Conservation (phyloP, 1,140 invertebrate genomes). For the Belonocnema kinseyi region DNA sequence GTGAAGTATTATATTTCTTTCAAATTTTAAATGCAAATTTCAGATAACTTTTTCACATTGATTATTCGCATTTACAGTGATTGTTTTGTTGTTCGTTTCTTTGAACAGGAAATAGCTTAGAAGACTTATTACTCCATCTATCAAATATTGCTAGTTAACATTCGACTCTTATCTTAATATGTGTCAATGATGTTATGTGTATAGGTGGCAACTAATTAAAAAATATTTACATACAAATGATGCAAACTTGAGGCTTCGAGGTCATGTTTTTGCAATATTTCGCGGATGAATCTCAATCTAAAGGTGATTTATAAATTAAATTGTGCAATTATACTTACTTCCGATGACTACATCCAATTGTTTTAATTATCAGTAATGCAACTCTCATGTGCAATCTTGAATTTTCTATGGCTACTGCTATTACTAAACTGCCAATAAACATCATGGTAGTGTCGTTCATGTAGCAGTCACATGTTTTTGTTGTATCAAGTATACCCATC, state of each 20-base stretch:
- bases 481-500: constrained; percentile 77
- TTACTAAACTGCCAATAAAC: constrained; percentile 78
- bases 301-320: constrained; percentile 17
- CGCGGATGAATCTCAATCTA: background rate
- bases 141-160: no score
- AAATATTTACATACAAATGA: constrained; percentile 34
- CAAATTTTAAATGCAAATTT: no score
- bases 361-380: constrained; percentile 78
- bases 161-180: no score
- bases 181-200: no score
- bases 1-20: no score
- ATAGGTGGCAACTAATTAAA: constrained; percentile 1
- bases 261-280: no score
- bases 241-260: background rate
- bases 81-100: no score
- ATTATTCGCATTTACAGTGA: no score
- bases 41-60: no score
- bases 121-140: no score
- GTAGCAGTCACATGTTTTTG: constrained; percentile 75
- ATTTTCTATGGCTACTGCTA: constrained; percentile 81
- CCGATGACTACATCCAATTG: constrained; percentile 77
- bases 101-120: no score
- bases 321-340: constrained; percentile 56
- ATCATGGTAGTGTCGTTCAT: constrained; percentile 83
- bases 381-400: constrained; percentile 81